Percentiles rank a stretch among this genome's conserved stretches.
Evolutionary conservation across 2,113 vertebrate species (phyloP).

Genomic region (Aptenodytes forsteri): DNA sequence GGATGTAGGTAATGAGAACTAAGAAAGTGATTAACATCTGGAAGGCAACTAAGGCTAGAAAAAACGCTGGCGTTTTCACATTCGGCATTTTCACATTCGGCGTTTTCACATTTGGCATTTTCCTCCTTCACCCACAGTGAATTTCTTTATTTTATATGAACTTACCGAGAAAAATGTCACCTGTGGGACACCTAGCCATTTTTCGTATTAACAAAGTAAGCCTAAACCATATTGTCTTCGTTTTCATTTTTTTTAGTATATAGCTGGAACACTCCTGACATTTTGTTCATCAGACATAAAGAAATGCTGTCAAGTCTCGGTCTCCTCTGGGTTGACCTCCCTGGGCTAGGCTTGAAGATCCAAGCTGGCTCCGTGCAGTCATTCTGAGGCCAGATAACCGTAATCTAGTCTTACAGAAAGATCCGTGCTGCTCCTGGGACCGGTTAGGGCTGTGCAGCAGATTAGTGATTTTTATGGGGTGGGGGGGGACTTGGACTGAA

Average conservation of each 20-base stretch:
- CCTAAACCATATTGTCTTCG: background rate
- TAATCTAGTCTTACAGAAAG: background rate
- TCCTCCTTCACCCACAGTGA: background rate
- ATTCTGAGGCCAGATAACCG: background rate
- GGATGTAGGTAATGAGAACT: background rate
- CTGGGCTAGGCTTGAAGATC: background rate
- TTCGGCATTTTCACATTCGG: too few species aligned
- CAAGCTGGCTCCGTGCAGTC: background rate
- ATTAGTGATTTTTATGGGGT: too few species aligned
- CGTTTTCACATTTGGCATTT: background rate
- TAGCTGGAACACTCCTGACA: background rate
- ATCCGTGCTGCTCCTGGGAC: background rate
- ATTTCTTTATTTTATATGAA: background rate
- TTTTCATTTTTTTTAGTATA: background rate
- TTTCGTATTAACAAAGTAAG: background rate
- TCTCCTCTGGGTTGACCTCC: background rate
- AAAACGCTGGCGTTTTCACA: background rate
- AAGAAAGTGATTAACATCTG: background rate
- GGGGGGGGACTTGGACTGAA: background rate
- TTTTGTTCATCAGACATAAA: background rate
- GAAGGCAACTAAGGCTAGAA: background rate
- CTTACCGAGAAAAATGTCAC: background rate
- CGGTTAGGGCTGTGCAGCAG: background rate
- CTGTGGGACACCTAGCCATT: background rate
- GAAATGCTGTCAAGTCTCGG: background rate